Evolutionary conservation across 2,797 vertebrate genomes (phyloP), one percentile per base, ranked within the genome.

Genomic region (Catamblyrhynchus diadema): DNA sequence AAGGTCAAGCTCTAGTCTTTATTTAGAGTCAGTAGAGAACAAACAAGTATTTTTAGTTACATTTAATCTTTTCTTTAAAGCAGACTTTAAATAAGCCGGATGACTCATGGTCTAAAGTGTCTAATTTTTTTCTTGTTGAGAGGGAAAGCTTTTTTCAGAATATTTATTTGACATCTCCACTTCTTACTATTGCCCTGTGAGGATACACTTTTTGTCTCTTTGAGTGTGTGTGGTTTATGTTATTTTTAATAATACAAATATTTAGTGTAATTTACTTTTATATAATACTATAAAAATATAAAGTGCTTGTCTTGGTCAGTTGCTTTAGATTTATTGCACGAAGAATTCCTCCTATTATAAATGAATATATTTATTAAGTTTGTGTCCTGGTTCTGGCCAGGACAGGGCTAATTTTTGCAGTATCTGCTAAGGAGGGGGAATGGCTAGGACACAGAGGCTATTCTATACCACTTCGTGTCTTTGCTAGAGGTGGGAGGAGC

Each of bases 121-220:
- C 2, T 88, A 3, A 3, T 64, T 69, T 85, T 85, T 72, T 75
- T 78, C 19, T 11, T 72, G 4, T 64, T 85, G 19, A 73, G 22
- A 72, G 27, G 35, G 15, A 44, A 77, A 62, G 6, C 4, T 10
- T 57, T 60, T 67, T 67, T 42, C 22, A 73, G n/a, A 81, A 73
- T 5, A 44, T 70, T 53, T 24, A 51, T 73, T 59, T 62, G 30
- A 67, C 48, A 73, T 42, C 22, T 61, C 30, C 16, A 13, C 9
- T 66, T 44, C 17, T 59, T 87, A 30, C 3, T 19, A 15, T 10
- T 79, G 10, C 24, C 6, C 41, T 48, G 2, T 19, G 10, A 75
- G 9, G 12, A 44, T 9, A 51, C 1, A 4, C 0, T n/a, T 72
- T 60, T 66, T 56, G 6, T 42, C 22, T 61, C 1, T 48, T 42